Percentiles rank a stretch among this genome's conserved stretches.
phyloP scores from a whole-genome alignment of 1,140 invertebrate species.

The Acromyrmex heyeri region DNA sequence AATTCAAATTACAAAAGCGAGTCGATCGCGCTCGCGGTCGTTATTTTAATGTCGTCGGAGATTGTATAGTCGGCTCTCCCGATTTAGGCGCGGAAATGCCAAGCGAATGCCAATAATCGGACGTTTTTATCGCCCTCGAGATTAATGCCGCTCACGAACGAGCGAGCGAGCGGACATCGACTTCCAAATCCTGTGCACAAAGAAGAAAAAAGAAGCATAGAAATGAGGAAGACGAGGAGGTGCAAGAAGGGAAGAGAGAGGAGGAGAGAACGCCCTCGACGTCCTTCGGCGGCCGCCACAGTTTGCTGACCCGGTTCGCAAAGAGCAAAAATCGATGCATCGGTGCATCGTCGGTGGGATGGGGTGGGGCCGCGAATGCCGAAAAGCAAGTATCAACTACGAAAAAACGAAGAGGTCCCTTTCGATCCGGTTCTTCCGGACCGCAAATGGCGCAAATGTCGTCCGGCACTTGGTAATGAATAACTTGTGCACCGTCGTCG shows the following conservation, averaged over 20 bases:
- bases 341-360: background rate
- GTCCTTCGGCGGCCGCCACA: constrained; percentile 81
- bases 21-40: constrained; percentile 8
- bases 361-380: constrained; percentile 14
- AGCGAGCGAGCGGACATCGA: constrained; percentile 64
- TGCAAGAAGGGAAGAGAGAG: background rate
- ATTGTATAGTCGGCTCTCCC: constrained; percentile 31
- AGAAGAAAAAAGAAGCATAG: constrained; percentile 43
- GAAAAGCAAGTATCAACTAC: constrained; percentile 40
- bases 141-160: constrained; percentile 70
- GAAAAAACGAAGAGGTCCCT: constrained; percentile 17
- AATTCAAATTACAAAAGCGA: constrained; percentile 49
- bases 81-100: constrained; percentile 71
- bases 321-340: constrained; percentile 73
- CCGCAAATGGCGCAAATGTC: constrained; percentile 43
- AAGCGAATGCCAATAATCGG: constrained; percentile 54
- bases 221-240: constrained; percentile 52
- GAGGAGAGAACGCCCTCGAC: constrained; percentile 66
- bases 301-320: constrained; percentile 80
- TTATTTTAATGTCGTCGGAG: constrained; percentile 34
- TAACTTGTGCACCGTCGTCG: background rate
- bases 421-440: constrained; percentile 55
- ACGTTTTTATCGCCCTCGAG: constrained; percentile 55
- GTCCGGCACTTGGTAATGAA: constrained; percentile 35
- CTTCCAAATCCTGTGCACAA: constrained; percentile 68